A percentile compares a stretch with the other conserved stretches of the same genome.
phyloP scores from a whole-genome alignment of 35 echinoderm and acorn worm species.

The Acanthaster planci region DNA sequence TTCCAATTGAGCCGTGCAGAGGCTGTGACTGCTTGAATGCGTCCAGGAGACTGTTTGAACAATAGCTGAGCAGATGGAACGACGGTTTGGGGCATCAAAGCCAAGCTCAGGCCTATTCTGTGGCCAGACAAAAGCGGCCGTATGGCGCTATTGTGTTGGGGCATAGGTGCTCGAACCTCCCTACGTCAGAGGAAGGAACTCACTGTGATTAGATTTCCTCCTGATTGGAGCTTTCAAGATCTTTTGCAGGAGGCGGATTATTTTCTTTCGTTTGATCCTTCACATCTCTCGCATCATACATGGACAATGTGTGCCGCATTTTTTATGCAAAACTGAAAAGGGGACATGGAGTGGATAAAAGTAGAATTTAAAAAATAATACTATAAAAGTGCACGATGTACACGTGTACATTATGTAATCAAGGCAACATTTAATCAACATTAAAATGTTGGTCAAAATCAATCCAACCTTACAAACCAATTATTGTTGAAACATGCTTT shows the following conservation, averaged over 20 bases:
- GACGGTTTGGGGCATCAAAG: neutral
- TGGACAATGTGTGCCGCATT: too few relatives aligned
- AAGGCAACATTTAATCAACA: too few relatives aligned
- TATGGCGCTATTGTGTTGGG: neutral
- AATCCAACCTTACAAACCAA: too few relatives aligned
- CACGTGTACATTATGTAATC: too few relatives aligned
- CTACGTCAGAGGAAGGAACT: conserved; percentile 20
- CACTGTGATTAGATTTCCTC: conserved; percentile 21
- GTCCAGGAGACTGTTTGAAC: neutral
- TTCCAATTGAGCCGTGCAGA: neutral
- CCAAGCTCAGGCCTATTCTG: neutral
- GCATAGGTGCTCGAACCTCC: conserved; percentile 16
- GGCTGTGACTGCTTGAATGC: neutral
- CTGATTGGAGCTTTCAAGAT: conserved; percentile 1
- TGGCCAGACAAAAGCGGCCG: neutral
- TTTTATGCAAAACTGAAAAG: too few relatives aligned
- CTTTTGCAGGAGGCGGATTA: neutral
- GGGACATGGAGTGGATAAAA: too few relatives aligned
- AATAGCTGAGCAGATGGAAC: conserved; percentile 23
- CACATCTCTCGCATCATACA: neutral
- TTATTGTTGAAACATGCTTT: too few relatives aligned
- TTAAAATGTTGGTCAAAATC: too few relatives aligned
- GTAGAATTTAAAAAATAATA: too few relatives aligned
- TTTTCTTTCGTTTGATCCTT: neutral
- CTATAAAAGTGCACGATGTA: too few relatives aligned